Evolutionary conservation across 1,140 invertebrate species (phyloP).

Genomic region (Drosophila leontia): DNA sequence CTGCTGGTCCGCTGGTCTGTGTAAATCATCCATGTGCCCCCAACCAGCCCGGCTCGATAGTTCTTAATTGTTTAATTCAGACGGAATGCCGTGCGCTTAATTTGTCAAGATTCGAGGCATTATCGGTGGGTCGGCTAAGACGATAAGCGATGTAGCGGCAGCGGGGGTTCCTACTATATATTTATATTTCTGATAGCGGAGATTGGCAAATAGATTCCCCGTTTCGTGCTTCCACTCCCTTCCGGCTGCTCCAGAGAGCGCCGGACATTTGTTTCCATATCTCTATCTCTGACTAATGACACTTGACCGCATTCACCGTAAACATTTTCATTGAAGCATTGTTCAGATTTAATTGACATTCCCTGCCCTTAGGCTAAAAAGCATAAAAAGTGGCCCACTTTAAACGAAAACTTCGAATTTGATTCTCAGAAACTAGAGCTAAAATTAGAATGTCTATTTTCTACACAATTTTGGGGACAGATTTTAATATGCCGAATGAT

Average conservation of each 20-base stretch:
- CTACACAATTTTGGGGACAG: constrained; percentile 12
- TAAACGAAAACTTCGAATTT: constrained; percentile 5
- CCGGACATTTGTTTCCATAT: constrained; percentile 14
- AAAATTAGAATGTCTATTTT: constrained; percentile 22
- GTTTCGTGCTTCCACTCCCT: constrained; percentile 1
- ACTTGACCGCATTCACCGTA: constrained; percentile 54
- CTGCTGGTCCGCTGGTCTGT: neutral
- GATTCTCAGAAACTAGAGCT: constrained; percentile 1
- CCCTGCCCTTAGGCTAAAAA: constrained; percentile 25
- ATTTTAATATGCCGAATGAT: constrained; percentile 15
- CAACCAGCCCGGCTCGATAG: constrained; percentile 12
- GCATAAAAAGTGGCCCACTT: constrained; percentile 1
- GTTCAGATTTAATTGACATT: constrained; percentile 65
- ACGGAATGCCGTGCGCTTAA: constrained; percentile 43
- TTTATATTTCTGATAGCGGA: constrained; percentile 29
- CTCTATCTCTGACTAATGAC: constrained; percentile 32
- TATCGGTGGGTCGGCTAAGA: constrained; percentile 33
- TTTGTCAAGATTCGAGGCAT: constrained; percentile 49
- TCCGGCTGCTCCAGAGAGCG: constrained; percentile 1
- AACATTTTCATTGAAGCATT: constrained; percentile 51
- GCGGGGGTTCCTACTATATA: constrained; percentile 25
- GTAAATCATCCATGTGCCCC: constrained; percentile 25
- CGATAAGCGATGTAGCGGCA: constrained; percentile 34
- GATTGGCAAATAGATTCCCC: constrained; percentile 38
- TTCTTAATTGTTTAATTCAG: constrained; percentile 50